Evolutionary conservation across 2,888 invertebrate species (phyloP), one percentile per base, ranked within the genome.

Genomic region (Chrysopilus asiliformis): DNA sequence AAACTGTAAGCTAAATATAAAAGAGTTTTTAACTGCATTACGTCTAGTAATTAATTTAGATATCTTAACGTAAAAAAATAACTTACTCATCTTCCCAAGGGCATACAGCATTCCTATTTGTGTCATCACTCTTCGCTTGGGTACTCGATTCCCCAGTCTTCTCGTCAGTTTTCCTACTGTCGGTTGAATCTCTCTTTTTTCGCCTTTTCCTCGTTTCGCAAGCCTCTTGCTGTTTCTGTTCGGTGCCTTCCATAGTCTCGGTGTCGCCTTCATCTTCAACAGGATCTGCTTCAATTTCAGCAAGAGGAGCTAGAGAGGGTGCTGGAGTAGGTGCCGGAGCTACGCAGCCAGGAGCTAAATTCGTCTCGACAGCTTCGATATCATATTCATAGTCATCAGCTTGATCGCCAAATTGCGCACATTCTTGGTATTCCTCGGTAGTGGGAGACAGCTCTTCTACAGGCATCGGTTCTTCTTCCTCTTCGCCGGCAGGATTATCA

Each of bases 41-140:
- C 28, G 32, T 32, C 36, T 29, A 36, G 38, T 15, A 30, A 32
- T 39, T 38, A 37, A 31, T 35, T 43, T 36, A 34, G 42, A 32
- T 37, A n/a, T n/a, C n/a, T n/a, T n/a, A n/a, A n/a, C n/a, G n/a
- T n/a, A n/a, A n/a, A n/a, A n/a, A 26, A 31, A 37, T 32, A 64
- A 82, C 87, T 84, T 73, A 89, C 89, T 89, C 87, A 68, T 89
- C 86, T 73, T 89, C 89, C 89, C 90, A 90, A 40, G 89, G 89
- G 70, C 89, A 90, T 58, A 89, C 78, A 66, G 86, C 83, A 66
- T 80, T 84, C 65, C 74, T 73, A 65, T 77, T 74, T 42, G 53
- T 55, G 32, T 53, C 52, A 29, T 43, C 43, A 6, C 43, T 45
- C 31, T 40, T 40, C 4, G 31, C 19, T 38, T 39, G 39, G 29